A percentile compares a stretch with the other conserved stretches of the same genome.
These are phyloP conservation scores for Pogoniulus pusillus DNA, from an alignment of 2,797 vertebrate species.

Conservation along the genomic window DNA sequence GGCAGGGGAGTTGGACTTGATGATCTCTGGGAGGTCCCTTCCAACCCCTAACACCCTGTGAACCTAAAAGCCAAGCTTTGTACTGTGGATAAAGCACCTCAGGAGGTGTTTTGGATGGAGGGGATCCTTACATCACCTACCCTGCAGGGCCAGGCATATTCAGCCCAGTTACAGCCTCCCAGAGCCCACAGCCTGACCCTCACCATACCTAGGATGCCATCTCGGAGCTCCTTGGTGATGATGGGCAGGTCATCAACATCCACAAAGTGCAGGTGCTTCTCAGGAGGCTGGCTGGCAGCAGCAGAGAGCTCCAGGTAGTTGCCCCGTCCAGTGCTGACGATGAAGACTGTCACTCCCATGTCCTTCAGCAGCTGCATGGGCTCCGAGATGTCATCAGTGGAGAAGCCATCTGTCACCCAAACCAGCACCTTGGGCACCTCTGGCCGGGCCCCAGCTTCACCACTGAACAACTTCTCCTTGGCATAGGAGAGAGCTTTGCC, in stretches of 20 bases:
- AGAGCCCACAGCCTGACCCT: background rate
- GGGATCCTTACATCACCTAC: too few species aligned
- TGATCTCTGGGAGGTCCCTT: too few species aligned
- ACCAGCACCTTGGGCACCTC: conserved; percentile 91
- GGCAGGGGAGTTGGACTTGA: too few species aligned
- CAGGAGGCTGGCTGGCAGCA: conserved; percentile 83
- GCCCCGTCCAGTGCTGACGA: conserved; percentile 89
- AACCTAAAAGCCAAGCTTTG: too few species aligned
- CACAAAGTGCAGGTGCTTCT: conserved; percentile 89
- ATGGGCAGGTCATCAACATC: conserved; percentile 92
- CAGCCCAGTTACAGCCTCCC: background rate
- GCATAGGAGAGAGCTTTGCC: conserved; percentile 84
- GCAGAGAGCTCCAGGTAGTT: conserved; percentile 86
- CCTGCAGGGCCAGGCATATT: background rate
- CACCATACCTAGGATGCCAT: conserved; percentile 84
- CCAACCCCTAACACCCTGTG: too few species aligned
- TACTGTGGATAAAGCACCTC: too few species aligned
- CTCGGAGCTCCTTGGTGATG: conserved; percentile 84
- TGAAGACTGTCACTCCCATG: conserved; percentile 86
- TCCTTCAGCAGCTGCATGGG: conserved; percentile 86
- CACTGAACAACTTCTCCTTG: conserved; percentile 77
- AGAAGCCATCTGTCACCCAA: conserved; percentile 94
- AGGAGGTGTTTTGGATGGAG: rapidly evolving
- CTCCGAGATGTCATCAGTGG: conserved; percentile 85
- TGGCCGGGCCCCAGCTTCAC: conserved; percentile 72